phyloP scores from a whole-genome alignment of 2,113 vertebrate genomes.

The Gadus macrocephalus region DNA sequence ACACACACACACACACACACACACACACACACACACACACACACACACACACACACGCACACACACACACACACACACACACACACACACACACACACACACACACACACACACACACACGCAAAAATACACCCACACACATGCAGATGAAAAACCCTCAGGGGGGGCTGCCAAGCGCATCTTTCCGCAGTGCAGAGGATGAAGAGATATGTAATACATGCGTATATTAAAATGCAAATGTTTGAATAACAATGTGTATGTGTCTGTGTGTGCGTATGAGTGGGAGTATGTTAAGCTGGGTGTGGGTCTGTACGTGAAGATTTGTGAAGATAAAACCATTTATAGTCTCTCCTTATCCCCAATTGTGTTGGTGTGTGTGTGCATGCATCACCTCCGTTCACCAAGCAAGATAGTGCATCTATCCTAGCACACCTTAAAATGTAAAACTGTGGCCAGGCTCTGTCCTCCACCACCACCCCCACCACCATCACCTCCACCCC shows the following conservation, averaged over 20 bases:
- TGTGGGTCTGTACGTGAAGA: conserved; percentile 3
- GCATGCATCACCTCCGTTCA: too few relatives aligned
- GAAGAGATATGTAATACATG: too few relatives aligned
- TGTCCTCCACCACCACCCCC: too few relatives aligned
- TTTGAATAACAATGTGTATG: background rate
- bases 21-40: background rate
- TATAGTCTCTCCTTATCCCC: too few relatives aligned
- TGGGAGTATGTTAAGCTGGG: conserved; percentile 16
- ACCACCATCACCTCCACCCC: too few relatives aligned
- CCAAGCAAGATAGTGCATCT: too few relatives aligned
- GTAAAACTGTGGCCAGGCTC: too few relatives aligned
- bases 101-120: background rate
- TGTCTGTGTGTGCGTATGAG: conserved; percentile 16
- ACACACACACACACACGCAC: background rate
- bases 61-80: background rate
- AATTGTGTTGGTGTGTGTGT: background rate
- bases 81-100: background rate
- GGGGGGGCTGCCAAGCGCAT: background rate
- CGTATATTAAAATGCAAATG: background rate
- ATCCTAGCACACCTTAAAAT: too few relatives aligned
- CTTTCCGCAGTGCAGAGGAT: too few relatives aligned
- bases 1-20: background rate
- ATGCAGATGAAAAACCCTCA: background rate
- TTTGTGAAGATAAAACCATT: too few relatives aligned
- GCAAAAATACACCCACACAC: background rate